Conservation (phyloP, 2,797 vertebrate genomes). For the Cynodonichthys magdalenae region DNA sequence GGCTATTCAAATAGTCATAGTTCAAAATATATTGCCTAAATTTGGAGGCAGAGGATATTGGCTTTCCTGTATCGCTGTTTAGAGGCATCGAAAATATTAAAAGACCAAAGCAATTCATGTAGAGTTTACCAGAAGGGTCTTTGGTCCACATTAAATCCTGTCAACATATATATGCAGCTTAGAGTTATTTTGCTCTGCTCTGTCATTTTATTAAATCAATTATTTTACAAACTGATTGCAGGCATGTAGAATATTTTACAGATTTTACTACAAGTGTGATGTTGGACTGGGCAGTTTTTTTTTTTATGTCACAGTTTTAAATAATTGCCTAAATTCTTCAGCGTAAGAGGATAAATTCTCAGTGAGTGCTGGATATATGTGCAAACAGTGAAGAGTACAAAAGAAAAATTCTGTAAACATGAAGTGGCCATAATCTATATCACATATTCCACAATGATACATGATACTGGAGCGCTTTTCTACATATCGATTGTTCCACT, state of each 20-base stretch:
- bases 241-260: conserved; percentile 23
- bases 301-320: conserved; percentile 13
- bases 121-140: conserved; percentile 25
- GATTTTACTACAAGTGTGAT: conserved; percentile 34
- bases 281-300: conserved; percentile 18
- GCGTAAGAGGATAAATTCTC: conserved; percentile 17
- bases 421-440: conserved; percentile 74
- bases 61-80: conserved; percentile 32
- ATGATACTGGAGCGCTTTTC: conserved; percentile 67
- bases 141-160: conserved; percentile 9
- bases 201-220: too few relatives aligned
- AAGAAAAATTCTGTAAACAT: conserved; percentile 76
- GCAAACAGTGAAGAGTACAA: conserved; percentile 27
- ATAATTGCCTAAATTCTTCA: conserved; percentile 17
- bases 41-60: conserved; percentile 40
- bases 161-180: conserved; percentile 9
- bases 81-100: conserved; percentile 20
- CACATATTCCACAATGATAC: conserved; percentile 74
- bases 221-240: conserved; percentile 6
- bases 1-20: conserved; percentile 59
- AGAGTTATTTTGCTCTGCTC: background rate
- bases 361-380: conserved; percentile 6
- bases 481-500: conserved; percentile 75
- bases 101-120: conserved; percentile 44
- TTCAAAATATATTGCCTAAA: conserved; percentile 58